Conservation (phyloP, 2,888 invertebrate genomes). For the Pollenia amentaria region DNA sequence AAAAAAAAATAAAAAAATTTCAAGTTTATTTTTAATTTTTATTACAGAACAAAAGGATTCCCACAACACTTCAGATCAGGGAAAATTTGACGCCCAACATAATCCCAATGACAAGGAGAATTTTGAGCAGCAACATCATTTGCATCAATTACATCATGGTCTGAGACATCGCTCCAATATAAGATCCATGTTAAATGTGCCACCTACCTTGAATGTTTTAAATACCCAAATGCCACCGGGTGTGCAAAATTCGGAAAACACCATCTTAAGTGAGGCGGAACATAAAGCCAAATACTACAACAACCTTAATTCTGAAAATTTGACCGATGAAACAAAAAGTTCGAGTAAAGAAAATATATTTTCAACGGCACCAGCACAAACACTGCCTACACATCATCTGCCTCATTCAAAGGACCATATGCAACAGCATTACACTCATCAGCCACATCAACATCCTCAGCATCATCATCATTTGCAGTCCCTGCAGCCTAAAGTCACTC, state of each 20-base stretch:
- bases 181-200: constrained; percentile 78
- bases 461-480: constrained; percentile 75
- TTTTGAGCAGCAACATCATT: constrained; percentile 53
- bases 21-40: not conserved
- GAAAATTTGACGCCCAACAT: constrained; percentile 67
- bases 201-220: constrained; percentile 79
- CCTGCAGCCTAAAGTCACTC: constrained; percentile 79
- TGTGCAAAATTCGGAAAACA: constrained; percentile 48
- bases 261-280: constrained; percentile 72
- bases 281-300: constrained; percentile 74
- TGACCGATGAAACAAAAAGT: constrained; percentile 67
- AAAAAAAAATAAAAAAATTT: not conserved
- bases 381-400: constrained; percentile 77
- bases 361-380: constrained; percentile 59
- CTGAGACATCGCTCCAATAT: constrained; percentile 72
- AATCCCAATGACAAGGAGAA: constrained; percentile 61
- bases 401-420: constrained; percentile 60
- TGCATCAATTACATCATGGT: constrained; percentile 70
- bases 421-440: constrained; percentile 67
- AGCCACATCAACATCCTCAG: constrained; percentile 66
- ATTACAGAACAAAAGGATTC: constrained; percentile 81
- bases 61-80: constrained; percentile 78
- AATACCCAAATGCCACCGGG: constrained; percentile 81
- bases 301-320: constrained; percentile 45
- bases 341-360: constrained; percentile 68